Evolutionary conservation across 2,113 vertebrate genomes (phyloP).

Genomic region (Microcebus griseorufus): DNA sequence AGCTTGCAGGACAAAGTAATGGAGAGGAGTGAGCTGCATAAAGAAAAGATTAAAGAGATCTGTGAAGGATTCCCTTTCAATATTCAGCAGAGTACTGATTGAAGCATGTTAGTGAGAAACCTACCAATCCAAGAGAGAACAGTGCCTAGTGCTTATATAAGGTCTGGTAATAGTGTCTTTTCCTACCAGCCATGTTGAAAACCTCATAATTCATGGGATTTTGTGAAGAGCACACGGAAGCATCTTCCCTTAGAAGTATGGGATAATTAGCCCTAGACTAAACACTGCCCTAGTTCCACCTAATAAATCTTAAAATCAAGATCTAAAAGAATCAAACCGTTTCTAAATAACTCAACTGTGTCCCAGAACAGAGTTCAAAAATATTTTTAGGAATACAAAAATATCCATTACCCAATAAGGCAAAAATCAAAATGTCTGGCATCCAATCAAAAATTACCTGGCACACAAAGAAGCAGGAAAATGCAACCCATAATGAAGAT

Average conservation of each 20-base stretch:
- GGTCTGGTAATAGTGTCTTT: neutral
- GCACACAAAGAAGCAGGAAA: neutral
- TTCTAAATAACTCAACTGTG: slow-evolving; percentile 39
- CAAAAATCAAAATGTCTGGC: slow-evolving; percentile 14
- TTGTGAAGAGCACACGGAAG: neutral
- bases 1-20: neutral
- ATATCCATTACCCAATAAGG: neutral
- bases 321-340: neutral
- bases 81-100: neutral
- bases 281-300: neutral
- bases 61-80: neutral
- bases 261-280: slow-evolving; percentile 24
- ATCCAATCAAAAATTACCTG: slow-evolving; percentile 14
- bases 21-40: neutral
- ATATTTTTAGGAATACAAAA: slow-evolving; percentile 45
- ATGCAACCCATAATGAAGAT: neutral
- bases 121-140: neutral
- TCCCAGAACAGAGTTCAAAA: slow-evolving; percentile 38
- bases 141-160: neutral
- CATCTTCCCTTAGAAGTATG: neutral
- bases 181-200: neutral
- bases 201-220: neutral
- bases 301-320: slow-evolving; percentile 9
- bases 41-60: neutral
- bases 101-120: neutral